Base-by-base conservation (phyloP, 2,113 vertebrate genomes). In the Platichthys flesus region DNA sequence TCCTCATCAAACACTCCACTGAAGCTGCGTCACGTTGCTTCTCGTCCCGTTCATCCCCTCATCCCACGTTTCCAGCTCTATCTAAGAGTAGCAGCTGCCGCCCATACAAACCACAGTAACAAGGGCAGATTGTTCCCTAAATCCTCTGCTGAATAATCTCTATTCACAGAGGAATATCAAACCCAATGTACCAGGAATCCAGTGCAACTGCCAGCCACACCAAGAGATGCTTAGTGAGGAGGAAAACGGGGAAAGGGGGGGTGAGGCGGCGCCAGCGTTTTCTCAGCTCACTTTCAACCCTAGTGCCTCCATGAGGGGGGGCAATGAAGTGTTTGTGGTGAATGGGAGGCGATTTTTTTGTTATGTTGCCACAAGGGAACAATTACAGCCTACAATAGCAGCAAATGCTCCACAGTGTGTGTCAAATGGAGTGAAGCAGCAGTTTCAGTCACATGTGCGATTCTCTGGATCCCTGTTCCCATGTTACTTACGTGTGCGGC, bases 131-230 rank as follows among this genome's bases (percentile, higher is more conserved):
- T 81, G 80, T 69, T 71, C 61, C 81, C 15, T 51, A 15, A 15
- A 66, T 78, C 47, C 67, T 67, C 24, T 31, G 65, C 15, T 51
- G 42, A 85, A 89, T 82, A 80, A 88, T 85, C 83, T 77, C 67
- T 58, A 78, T 74, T 73, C 77, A 73, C 35, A 71, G 23, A 59
- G 80, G 70, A 71, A 88, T 77, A 81, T 58, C 47, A 18, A 61
- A 76, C 7, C 40, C 69, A 61, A 37, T 26, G 26, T 69, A 71
- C 47, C 70, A 69, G 79, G 54, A 81, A 59, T 15, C 60, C 59
- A 21, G 71, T 68, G 76, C 58, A 72, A 71, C 42, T 54, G 35
- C 74, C 79, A 82, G 54, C 47, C 62, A 37, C 61, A 67, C 21
- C n/a, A 31, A 68, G 55, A 67, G 31, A 31, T 31, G 31, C 31